These are phyloP conservation scores for Coenobita brevimanus DNA, from an alignment of 1,140 invertebrate genomes.

Conservation along the genomic window DNA sequence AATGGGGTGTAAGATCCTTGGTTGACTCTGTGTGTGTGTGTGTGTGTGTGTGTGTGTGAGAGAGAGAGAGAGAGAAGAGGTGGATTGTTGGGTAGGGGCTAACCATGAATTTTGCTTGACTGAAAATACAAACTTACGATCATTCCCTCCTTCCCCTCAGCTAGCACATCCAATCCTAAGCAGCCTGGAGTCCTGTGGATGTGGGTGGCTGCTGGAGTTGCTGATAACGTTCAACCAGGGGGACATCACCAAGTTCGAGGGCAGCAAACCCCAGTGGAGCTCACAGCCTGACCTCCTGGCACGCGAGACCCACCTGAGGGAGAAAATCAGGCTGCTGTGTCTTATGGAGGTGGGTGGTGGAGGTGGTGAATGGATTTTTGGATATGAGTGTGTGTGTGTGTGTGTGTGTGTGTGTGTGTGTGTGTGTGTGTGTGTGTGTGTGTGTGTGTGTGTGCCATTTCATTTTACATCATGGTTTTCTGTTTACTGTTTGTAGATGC, in stretches of 20 bases:
- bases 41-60: background rate
- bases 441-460: background rate
- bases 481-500: background rate
- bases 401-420: constrained; percentile 30
- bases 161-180: constrained; percentile 95
- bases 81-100: background rate
- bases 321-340: constrained; percentile 96
- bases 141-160: constrained; percentile 75
- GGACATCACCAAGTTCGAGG: constrained; percentile 89
- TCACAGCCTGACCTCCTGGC: constrained; percentile 89
- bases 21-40: background rate
- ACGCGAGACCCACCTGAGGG: constrained; percentile 86
- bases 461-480: background rate
- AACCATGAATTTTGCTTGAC: too few relatives aligned
- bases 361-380: background rate
- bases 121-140: too few relatives aligned
- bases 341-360: constrained; percentile 89
- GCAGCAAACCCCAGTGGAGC: constrained; percentile 86
- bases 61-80: background rate
- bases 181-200: constrained; percentile 85
- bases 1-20: background rate
- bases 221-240: constrained; percentile 95
- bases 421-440: constrained; percentile 36
- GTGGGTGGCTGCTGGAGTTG: constrained; percentile 92
- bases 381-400: background rate